Evolutionary conservation across 2,113 vertebrate genomes (phyloP), one percentile per base, ranked within the genome.

Genomic region (Hippocampus guttulatus): DNA sequence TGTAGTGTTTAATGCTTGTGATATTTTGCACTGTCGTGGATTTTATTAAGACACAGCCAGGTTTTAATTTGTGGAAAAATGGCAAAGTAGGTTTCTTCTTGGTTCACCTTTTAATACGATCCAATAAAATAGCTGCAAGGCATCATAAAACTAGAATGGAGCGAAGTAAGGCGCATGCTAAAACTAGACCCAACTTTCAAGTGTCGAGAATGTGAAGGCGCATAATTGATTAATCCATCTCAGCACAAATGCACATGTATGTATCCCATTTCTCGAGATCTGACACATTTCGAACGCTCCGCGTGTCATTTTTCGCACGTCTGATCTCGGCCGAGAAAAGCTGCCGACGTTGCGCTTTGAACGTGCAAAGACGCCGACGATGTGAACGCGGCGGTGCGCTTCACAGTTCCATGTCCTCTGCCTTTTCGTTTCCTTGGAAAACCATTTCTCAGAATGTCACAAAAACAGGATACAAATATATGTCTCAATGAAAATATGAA

Each of bases 151-250:
- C 49, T 20, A 51, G 1, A 51, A 51, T 20, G 18, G 49, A 21
- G 18, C 18, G 0, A 51, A 5, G 47, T 18, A 51, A 51, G 7
- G 18, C 16, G 5, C 18, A 51, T 3, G 7, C 49, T 20, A 21
- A 51, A 75, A 27, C 68, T 41, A 58, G 10, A 41, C 62, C 80
- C 75, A 68, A 77, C 84, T 76, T 67, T 78, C 5, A 79, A 75
- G 68, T 65, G 30, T 63, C 75, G 51, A 52, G 15, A 41, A 71
- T 73, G 52, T 82, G 71, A 82, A 55, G 43, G 25, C 60, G 68
- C 43, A 73, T 10, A 9, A 45, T 60, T 72, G 33, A 25, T 67
- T 69, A 27, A 58, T 55, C 14, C 55, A 27, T 58, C 23, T 27
- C 11, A 27, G 40, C 67, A 77, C 47, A 71, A 75, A 40, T 66